Base-by-base conservation (phyloP, 1,140 invertebrate genomes). In the Euschistus heros region DNA sequence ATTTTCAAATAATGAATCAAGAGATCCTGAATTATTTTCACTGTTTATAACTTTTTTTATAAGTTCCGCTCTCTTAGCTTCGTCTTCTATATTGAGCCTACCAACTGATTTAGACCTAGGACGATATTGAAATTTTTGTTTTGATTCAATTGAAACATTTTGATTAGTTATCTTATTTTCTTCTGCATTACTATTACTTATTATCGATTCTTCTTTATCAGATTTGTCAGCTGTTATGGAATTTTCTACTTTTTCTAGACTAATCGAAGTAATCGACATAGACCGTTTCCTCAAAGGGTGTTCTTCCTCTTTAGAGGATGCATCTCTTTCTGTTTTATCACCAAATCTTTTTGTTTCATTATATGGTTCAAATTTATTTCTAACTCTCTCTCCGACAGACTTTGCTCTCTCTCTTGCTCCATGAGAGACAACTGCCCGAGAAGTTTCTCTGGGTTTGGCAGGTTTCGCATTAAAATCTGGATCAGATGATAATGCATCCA, bases 381-480 rank as follows among this genome's bases (percentile, higher is more conserved):
- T 37, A 37, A 37, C 33, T 37, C 33, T 37, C 33, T 50, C 47
- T 7, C 47, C n/a, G 1, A 50, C 47, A n/a, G 47, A 50, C 14
- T 50, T 50, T 6, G 47, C 22, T 50, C 47, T 50, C n/a, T 50
- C 22, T 22, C 47, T 50, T 18, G 47, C 47, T 6, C 47, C 47
- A 24, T n/a, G 10, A 8, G n/a, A 24, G 18, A n/a, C 26, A 22
- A 24, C 55, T 15, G 55, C n/a, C 18, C 55, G 22, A 27, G 18
- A 24, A 20, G 47, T 50, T 46, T 62, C 61, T 62, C 33, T 37
- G n/a, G 61, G 61, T n/a, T 30, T n/a, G 17, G 61, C 61, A 14
- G 61, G 61, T n/a, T 44, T 62, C 4, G 61, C 61, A 62, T 42
- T 62, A 33, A 42, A 62, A 22, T 44, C 42, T 8, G 61, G 61